phyloP scores from a whole-genome alignment of 2,888 invertebrate species.

The Octonoba sinensis region DNA sequence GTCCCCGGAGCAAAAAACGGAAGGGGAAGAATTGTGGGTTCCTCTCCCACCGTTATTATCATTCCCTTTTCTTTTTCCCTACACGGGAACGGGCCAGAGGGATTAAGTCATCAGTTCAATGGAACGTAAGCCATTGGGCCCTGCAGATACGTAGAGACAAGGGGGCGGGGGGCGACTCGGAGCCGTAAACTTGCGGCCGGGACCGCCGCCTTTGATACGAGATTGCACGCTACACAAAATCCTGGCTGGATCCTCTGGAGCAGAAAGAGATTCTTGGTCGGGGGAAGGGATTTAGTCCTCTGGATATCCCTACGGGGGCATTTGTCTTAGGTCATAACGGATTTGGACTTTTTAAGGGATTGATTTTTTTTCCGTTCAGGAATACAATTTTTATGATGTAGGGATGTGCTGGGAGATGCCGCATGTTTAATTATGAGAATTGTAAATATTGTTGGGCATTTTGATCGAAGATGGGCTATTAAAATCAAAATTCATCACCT shows the following conservation, averaged over 20 bases:
- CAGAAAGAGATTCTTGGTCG: slow-evolving; percentile 2
- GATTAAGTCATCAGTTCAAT: slow-evolving; percentile 65
- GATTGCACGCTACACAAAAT: slow-evolving; percentile 18
- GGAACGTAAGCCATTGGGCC: slow-evolving; percentile 62
- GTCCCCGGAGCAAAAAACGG: slow-evolving; percentile 1
- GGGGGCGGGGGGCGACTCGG: neutral
- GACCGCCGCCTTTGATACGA: slow-evolving; percentile 32
- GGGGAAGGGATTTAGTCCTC: neutral
- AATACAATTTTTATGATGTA: too few relatives aligned
- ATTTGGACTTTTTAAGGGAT: too few relatives aligned
- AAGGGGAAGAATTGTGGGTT: too few relatives aligned
- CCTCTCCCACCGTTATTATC: slow-evolving; percentile 35
- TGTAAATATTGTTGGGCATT: too few relatives aligned
- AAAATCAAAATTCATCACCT: too few relatives aligned
- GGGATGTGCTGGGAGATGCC: too few relatives aligned
- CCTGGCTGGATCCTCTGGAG: neutral
- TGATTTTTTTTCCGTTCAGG: too few relatives aligned
- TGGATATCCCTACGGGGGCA: too few relatives aligned
- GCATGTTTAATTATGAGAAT: too few relatives aligned
- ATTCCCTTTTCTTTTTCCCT: slow-evolving; percentile 12
- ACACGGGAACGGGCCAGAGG: slow-evolving; percentile 6
- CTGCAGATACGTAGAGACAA: neutral
- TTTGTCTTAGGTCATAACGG: too few relatives aligned
- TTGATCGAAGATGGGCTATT: too few relatives aligned
- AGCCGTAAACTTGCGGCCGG: neutral